Base-by-base conservation (phyloP, 2,797 vertebrate species). In the Halcyon leucocephala region DNA sequence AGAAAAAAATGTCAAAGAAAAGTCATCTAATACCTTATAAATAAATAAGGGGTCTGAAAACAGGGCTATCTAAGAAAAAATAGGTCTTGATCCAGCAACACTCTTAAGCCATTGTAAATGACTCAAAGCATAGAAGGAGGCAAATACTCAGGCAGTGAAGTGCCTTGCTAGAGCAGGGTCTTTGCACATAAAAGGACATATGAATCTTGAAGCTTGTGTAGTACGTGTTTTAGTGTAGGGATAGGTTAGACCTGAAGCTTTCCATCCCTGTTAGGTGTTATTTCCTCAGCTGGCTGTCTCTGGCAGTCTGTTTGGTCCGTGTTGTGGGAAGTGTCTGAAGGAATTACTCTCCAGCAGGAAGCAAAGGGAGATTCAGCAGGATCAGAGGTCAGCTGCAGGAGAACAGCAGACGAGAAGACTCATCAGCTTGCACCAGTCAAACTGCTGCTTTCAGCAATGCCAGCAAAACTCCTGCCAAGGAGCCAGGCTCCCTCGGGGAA, bases 371-470 rank as follows among this genome's bases (percentile, higher is more conserved):
- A 90, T 82, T 79, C 80, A 65, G 41, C 35, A 89, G 81, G 79
- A 94, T 70, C 86, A 92, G 93, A 95, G 72, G 72, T 82, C 69
- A 88, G 39, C 77, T 86, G 76, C 83, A 87, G 70, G 54, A 87
- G 57, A 62, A 61, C 28, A 79, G 62, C 61, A 92, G 82, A 83
- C 2, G 2, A 61, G 79, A 95, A 92, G 86, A 61, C 54, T 79
- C 70, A 81, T 73, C 73, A 78, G 37, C 76, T 85, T 83, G 51
- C 69, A 44, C 74, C 60, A 71, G 15, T 64, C 57, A 77, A 83
- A 39, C 60, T 71, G 24, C 65, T 79, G 79, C 46, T 51, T 66
- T 88, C 91, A 76, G 54, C 66, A 85, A 86, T 64, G n/a, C 58
- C 82, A 91, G 71, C 74, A 67, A 70, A 88, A 81, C 57, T 71